Evolutionary conservation across 2,888 invertebrate species (phyloP).

Genomic region (Hyles lineata): DNA sequence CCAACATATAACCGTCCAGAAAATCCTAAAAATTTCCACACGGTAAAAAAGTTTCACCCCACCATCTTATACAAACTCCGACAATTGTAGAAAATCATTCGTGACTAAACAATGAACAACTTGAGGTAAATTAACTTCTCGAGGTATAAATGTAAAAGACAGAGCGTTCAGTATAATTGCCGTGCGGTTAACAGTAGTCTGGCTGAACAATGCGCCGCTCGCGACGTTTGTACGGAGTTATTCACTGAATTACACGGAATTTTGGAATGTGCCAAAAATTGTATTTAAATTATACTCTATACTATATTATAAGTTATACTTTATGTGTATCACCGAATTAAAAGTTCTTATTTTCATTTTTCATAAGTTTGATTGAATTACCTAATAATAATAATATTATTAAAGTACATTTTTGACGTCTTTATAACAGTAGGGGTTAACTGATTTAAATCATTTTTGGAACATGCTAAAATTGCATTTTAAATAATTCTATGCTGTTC

Average conservation of each 20-base stretch:
- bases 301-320: too few relatives aligned
- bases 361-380: too few relatives aligned
- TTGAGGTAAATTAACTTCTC: constrained; percentile 55
- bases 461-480: too few relatives aligned
- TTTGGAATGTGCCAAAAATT: constrained; percentile 1
- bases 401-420: too few relatives aligned
- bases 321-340: too few relatives aligned
- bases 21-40: background rate
- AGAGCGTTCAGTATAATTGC: constrained; percentile 55
- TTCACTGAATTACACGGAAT: constrained; percentile 43
- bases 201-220: constrained; percentile 36
- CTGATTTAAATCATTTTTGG: too few relatives aligned
- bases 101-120: constrained; percentile 52
- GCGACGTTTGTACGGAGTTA: constrained; percentile 45
- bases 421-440: too few relatives aligned
- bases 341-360: too few relatives aligned
- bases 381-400: too few relatives aligned
- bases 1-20: too few relatives aligned
- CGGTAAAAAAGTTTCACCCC: background rate
- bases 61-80: constrained; percentile 24
- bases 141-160: constrained; percentile 52
- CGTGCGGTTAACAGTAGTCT: constrained; percentile 38
- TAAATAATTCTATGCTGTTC: too few relatives aligned
- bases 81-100: constrained; percentile 40
- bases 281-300: background rate